Base-by-base conservation (phyloP, 2,113 vertebrate genomes). In the Rhinolophus sinicus region DNA sequence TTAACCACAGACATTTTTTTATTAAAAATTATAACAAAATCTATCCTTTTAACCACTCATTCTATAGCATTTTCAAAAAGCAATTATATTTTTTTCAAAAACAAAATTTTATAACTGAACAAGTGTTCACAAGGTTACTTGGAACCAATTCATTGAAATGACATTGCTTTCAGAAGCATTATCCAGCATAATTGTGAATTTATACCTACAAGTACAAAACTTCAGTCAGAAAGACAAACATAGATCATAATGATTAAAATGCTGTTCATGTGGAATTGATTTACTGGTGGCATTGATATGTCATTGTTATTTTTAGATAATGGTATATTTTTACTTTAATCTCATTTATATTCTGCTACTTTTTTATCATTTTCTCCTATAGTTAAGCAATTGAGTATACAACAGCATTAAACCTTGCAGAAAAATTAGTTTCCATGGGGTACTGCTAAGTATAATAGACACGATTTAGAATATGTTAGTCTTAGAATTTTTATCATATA, bases 261-360 rank as follows among this genome's bases (percentile, higher is more conserved):
- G 9, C 52, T 60, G 35, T 35, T 40, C 35, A 1, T 38, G 18
- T 72, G n/a, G 28, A 40, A 81, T 81, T 81, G 44, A 72, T 73
- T 64, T 64, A 52, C 26, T 64, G 76, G 40, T 93, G 56, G 14
- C 67, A 93, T 58, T 93, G 56, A 95, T 97, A 94, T 91, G n/a
- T 38, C 24, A 8, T 7, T 96, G 89, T 30, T 97, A 67, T 95
- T 96, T 91, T 88, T 94, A 65, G 58, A 95, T 70, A 92, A 67
- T 40, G 54, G 38, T 28, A 30, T 40, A 60, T 44, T 95, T 98
- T 80, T 96, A 40, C 80, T 97, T 97, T 96, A 12, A 87, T 96
- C 54, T 96, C 89, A 92, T 96, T 90, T 96, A 96, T 88, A 97
- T 96, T 93, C 94, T 97, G 92, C 84, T 96, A 97, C 76, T 0